A percentile compares a stretch with the other conserved stretches of the same genome.
phyloP scores from a whole-genome alignment of 2,797 vertebrate species.

The Xenopus petersii region DNA sequence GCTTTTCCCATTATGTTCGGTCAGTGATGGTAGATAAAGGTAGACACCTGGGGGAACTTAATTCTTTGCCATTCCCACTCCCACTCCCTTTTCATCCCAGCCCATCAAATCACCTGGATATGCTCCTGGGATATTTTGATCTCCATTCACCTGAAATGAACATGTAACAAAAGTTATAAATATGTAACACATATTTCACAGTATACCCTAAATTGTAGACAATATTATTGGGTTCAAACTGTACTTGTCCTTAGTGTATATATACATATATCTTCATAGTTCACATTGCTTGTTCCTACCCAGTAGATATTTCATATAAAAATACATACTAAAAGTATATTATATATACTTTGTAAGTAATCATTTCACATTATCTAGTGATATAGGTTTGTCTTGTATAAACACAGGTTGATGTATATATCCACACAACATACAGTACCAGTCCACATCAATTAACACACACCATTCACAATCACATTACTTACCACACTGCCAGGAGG shows the following conservation, averaged over 20 bases:
- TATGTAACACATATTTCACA: background rate
- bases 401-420: too few species aligned
- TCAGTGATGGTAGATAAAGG: background rate
- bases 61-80: background rate
- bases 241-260: too few species aligned
- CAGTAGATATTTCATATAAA: too few species aligned
- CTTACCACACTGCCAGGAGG: slow-evolving; percentile 65
- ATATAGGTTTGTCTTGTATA: too few species aligned
- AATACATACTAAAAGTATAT: too few species aligned
- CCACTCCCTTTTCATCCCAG: background rate
- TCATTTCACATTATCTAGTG: too few species aligned
- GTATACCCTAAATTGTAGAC: background rate
- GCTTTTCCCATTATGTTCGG: background rate
- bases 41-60: too few species aligned
- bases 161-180: background rate
- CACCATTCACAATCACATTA: background rate
- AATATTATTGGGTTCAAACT: too few species aligned
- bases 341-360: too few species aligned
- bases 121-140: slow-evolving; percentile 45
- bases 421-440: too few species aligned
- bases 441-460: background rate
- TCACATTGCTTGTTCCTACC: too few species aligned
- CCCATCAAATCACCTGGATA: slow-evolving; percentile 60
- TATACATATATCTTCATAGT: background rate
- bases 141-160: slow-evolving; percentile 59